Base-by-base conservation (phyloP, 2,113 vertebrate species). In the Hippoglossus stenolepis region DNA sequence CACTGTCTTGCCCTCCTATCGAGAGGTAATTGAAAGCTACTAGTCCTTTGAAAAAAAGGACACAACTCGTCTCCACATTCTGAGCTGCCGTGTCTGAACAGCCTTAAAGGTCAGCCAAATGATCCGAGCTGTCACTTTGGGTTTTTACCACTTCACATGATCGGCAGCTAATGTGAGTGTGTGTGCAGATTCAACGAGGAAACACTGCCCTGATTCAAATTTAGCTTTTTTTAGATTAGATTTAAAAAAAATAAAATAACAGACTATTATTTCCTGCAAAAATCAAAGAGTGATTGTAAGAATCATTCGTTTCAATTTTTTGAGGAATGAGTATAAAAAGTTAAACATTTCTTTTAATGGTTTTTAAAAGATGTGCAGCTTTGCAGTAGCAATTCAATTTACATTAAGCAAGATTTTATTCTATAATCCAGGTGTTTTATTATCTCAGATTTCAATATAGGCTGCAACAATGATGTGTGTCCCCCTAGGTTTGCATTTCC, bases 61-160 rank as follows among this genome's bases (percentile, higher is more conserved):
- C 65, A 66, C 70, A 76, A 68, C 77, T 80, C 73, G 61, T 76
- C 57, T 65, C 66, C 23, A 54, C 59, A 65, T 61, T 76, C 9
- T 5, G 40, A 64, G 65, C 35, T 18, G 23, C 24, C 47, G 43
- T 45, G 62, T 75, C 31, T 53, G 60, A 58, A 53, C 38, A 28
- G 72, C 73, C 40, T 60, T 67, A 80, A 78, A 83, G 70, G 83
- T 77, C 80, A 62, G 23, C 26, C 54, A 35, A 77, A 83, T 75
- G 45, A 85, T 78, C 63, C 21, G 4, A 83, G 28, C 70, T 82
- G 71, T 76, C 72, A 65, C 53, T 71, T 65, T 65, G 57, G 13
- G 65, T 71, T 77, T 73, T 75, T 47, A 74, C 51, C 11, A 62
- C 73, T 53, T 59, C 31, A 45, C 26, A 56, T 70, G 58, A 73